Conservation (phyloP, 2,113 vertebrate species). For the Procapra przewalskii region DNA sequence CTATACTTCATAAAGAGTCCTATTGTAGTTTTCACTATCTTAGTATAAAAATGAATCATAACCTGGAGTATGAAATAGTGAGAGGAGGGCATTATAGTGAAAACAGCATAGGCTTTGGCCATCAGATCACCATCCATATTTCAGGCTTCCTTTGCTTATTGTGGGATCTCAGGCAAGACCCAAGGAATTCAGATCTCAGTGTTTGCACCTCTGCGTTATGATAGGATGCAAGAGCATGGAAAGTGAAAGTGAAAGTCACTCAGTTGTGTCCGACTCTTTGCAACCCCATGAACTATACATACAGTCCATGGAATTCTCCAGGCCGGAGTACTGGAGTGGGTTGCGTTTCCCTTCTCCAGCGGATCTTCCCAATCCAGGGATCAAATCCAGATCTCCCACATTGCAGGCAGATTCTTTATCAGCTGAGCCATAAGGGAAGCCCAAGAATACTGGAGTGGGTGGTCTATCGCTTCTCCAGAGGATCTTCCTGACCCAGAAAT, state of each 20-base stretch:
- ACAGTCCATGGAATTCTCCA: not conserved
- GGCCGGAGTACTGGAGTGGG: not conserved
- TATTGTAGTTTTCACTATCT: constrained; percentile 4
- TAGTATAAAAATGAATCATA: not conserved
- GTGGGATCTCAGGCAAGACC: not conserved
- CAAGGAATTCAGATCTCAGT: not conserved
- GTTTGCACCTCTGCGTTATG: not conserved
- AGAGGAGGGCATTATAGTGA: not conserved
- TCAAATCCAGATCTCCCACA: not conserved
- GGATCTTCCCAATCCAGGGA: not conserved
- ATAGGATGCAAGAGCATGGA: not conserved
- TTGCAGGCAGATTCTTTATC: not conserved
- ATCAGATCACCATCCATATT: rapidly evolving
- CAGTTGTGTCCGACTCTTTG: not conserved
- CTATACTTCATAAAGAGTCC: constrained; percentile 17
- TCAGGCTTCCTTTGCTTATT: not conserved
- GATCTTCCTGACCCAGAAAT: not conserved
- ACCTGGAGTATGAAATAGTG: not conserved
- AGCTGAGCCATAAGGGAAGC: not conserved
- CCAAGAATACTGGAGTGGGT: not conserved
- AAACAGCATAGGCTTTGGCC: not conserved
- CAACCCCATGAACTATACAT: not conserved
- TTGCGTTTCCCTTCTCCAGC: not conserved
- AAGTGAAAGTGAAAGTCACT: not conserved
- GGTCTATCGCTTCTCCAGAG: not conserved